Evolutionary conservation across 92 coral and sea anemone genomes (phyloP), one percentile per base, ranked within the genome.

Genomic region (Pocillopora meandrina): DNA sequence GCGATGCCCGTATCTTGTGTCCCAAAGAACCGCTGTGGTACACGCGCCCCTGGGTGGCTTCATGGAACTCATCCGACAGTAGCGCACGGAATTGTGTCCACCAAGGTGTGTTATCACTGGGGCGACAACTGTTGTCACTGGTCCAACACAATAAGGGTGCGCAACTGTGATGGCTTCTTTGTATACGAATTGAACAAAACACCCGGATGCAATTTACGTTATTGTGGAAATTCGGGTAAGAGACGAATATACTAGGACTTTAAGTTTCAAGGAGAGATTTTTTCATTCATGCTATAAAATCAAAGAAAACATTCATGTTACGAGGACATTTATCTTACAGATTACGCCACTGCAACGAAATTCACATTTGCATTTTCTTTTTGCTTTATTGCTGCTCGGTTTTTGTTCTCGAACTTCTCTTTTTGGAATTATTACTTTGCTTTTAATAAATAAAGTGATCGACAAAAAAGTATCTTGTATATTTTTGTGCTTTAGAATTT

Each of bases 211-310:
- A 18, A 56, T 42, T 26, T 75, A 34, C 65, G 79, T 3, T 75
- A 75, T n/a, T 75, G 79, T 75, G 79, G 79, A 71, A 71, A 34
- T 71, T 13, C 49, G 16, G 75, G 75, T 71, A n/a, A 71, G 56
- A 34, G 26, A 64, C 0, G 31, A 26, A 26, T 26, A 26, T 26
- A 26, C 31, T 26, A 1, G 31, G 31, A 26, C 31, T 26, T 26
- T 26, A 26, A 26, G 31, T 26, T 26, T 26, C 31, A 26, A 26
- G 31, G 31, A 26, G 31, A 26, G 31, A 26, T 0, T 26, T 26
- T 26, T 26, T 26, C 31, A 26, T 26, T 26, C 31, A 26, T 26
- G 31, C 31, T 26, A 26, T 26, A 26, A 26, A 26, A 26, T 26
- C 1, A 26, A 26, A 26, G 31, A 26, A 26, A 26, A 26, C 31